Evolutionary conservation across 2,888 invertebrate genomes (phyloP).

Genomic region (Eumacrocentrus americanus): DNA sequence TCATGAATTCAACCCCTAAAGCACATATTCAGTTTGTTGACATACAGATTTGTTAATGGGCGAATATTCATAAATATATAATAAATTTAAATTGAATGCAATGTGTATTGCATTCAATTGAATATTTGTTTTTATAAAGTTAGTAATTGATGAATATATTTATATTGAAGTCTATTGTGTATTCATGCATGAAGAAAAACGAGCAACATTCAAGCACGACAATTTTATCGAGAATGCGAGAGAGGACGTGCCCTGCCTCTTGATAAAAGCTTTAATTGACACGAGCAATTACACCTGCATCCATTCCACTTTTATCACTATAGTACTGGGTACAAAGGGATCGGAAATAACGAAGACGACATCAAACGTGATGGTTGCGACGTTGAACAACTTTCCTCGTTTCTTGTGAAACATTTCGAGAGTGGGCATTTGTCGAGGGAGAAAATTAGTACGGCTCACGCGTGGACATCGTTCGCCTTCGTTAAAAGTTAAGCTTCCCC

Average conservation of each 20-base stretch:
- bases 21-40: not conserved
- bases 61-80: not conserved
- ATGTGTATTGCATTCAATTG: no score
- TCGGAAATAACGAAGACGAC: not conserved
- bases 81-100: not conserved
- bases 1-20: not conserved
- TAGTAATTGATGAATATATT: no score
- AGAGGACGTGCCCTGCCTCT: slow-evolving; percentile 3
- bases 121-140: not conserved
- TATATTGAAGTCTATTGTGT: not conserved
- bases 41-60: not conserved
- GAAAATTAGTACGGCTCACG: not conserved
- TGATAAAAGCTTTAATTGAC: slow-evolving; percentile 43
- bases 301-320: slow-evolving; percentile 17
- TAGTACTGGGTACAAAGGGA: not conserved
- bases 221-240: not conserved
- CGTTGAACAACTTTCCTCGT: slow-evolving; percentile 10
- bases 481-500: not conserved
- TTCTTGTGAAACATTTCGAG: not conserved
- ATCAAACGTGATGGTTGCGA: slow-evolving; percentile 22
- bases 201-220: not conserved
- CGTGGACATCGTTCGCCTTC: not conserved
- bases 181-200: not conserved
- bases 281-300: slow-evolving; percentile 44
- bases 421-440: not conserved